Evolutionary conservation across 30 jellyfish, hydroid and myxozoan genomes (phyloP).

Genomic region (Rhopilema esculentum): DNA sequence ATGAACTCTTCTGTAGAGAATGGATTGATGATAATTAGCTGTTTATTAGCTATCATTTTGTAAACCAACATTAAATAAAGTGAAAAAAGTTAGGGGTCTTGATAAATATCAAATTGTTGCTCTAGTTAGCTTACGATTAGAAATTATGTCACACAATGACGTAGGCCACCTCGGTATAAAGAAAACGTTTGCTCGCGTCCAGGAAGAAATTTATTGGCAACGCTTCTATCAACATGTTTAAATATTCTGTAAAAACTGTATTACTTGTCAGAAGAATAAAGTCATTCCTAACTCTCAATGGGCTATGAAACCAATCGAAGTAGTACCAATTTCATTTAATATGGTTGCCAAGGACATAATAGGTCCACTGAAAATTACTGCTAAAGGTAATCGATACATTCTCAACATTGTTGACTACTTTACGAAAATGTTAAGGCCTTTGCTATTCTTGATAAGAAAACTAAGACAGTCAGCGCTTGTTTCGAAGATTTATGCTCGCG

Average conservation of each 20-base stretch:
- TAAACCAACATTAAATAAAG: too few relatives aligned
- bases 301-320: conserved; percentile 22
- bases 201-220: conserved; percentile 7
- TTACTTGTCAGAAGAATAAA: conserved; percentile 6
- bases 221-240: neutral
- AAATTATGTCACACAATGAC: too few relatives aligned
- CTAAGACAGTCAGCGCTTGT: neutral
- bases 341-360: conserved; percentile 11
- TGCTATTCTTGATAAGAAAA: conserved; percentile 26
- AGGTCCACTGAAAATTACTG: conserved; percentile 9
- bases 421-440: conserved; percentile 41
- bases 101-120: conserved; percentile 9
- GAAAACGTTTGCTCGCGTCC: conserved; percentile 9
- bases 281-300: neutral
- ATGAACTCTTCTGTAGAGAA: neutral
- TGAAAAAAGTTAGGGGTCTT: too few relatives aligned
- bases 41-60: too few relatives aligned
- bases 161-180: conserved; percentile 11
- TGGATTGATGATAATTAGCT: conserved; percentile 29
- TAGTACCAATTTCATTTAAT: neutral
- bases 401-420: conserved; percentile 39
- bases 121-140: too few relatives aligned
- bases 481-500: conserved; percentile 28
- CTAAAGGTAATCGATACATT: conserved; percentile 66
- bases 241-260: conserved; percentile 1